Conservation (phyloP, 1,140 invertebrate species). For the Trigoniulus corallinus region DNA sequence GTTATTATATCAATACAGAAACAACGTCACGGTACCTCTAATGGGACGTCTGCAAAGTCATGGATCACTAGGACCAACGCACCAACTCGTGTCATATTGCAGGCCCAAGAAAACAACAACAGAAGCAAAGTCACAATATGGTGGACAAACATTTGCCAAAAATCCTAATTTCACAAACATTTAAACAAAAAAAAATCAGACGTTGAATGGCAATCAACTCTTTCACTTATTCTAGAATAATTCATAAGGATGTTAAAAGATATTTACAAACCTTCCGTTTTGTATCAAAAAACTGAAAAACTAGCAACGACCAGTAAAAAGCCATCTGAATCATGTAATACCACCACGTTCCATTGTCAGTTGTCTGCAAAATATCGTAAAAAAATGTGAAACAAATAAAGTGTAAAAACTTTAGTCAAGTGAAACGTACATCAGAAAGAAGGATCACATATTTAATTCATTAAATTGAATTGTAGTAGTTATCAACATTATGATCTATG, state of each 20-base stretch:
- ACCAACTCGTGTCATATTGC: constrained; percentile 82
- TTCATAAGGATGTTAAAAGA: neutral
- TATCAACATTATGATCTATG: too few species aligned
- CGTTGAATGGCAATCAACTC: neutral
- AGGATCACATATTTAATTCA: constrained; percentile 1
- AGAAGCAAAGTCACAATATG: constrained; percentile 82
- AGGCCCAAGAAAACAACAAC: constrained; percentile 82
- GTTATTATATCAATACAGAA: too few species aligned
- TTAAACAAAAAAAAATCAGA: constrained; percentile 16
- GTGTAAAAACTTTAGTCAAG: constrained; percentile 8
- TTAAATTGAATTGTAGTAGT: too few species aligned
- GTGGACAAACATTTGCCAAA: constrained; percentile 97
- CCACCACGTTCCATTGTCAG: constrained; percentile 47
- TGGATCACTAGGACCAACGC: constrained; percentile 80
- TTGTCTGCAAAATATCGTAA: constrained; percentile 8
- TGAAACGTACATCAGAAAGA: constrained; percentile 32
- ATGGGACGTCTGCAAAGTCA: constrained; percentile 85
- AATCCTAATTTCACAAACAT: constrained; percentile 53
- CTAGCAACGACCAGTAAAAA: constrained; percentile 89
- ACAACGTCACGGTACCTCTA: too few species aligned
- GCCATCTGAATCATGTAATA: constrained; percentile 90
- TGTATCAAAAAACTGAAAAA: constrained; percentile 85
- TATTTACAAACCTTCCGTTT: constrained; percentile 43
- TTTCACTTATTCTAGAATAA: neutral
- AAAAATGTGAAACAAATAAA: constrained; percentile 4